Evolutionary conservation across 2,113 vertebrate genomes (phyloP).

Genomic region (Semicossyphus pulcher): DNA sequence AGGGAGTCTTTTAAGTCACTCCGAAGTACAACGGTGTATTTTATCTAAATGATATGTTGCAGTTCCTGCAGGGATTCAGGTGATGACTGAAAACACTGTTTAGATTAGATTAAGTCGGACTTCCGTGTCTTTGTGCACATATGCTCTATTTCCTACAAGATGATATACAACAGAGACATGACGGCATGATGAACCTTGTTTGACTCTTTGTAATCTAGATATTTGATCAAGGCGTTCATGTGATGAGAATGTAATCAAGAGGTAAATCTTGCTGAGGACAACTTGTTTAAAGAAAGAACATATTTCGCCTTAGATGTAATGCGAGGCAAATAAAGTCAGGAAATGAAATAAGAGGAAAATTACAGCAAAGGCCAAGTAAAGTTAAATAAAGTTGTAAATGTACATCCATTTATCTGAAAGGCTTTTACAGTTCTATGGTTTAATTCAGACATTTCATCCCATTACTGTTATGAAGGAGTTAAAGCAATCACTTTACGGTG

Average conservation of each 20-base stretch:
- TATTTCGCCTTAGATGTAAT: neutral
- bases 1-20: neutral
- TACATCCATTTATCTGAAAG: neutral
- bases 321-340: neutral
- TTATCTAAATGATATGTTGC: slow-evolving; percentile 38
- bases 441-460: neutral
- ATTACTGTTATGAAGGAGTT: neutral
- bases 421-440: neutral
- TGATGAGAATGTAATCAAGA: slow-evolving; percentile 19
- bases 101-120: slow-evolving; percentile 24
- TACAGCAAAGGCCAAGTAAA: neutral
- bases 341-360: neutral
- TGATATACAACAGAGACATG: neutral
- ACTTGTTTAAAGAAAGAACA: neutral
- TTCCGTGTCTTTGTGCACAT: slow-evolving; percentile 11
- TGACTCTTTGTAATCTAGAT: slow-evolving; percentile 8
- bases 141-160: slow-evolving; percentile 2
- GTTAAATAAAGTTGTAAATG: neutral
- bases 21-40: neutral
- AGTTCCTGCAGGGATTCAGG: slow-evolving; percentile 1
- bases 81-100: slow-evolving; percentile 10
- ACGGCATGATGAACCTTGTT: slow-evolving; percentile 11
- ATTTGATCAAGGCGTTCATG: slow-evolving; percentile 9
- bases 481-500: neutral
- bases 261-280: neutral